Base-by-base conservation (phyloP, 2,113 vertebrate species). In the Hepsetus odoe region DNA sequence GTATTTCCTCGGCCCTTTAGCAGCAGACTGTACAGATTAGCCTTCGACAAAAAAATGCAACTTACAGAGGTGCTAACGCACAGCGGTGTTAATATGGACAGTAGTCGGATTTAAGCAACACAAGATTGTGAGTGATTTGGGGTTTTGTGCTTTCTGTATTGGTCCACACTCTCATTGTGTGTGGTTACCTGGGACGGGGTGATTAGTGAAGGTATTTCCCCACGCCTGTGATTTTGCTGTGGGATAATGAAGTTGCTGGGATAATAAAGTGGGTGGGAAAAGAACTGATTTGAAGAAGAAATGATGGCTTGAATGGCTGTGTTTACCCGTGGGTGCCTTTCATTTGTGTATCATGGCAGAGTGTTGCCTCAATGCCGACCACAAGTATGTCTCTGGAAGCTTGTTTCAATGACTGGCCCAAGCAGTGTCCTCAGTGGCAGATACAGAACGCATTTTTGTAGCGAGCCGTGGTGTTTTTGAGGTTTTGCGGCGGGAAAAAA, bases 1-100 rank as follows among this genome's bases (percentile, higher is more conserved):
- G 65, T 58, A 79, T 82, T 82, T 74, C 76, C 65, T 70, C 42
- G 38, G 69, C 76, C 59, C 14, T n/a, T n/a, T 49, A 64, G 10
- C 44, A 65, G 22, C 33, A 44, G 65, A 46, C 77, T 74, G 35
- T 32, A 18, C 70, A 73, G 61, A 72, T 72, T 62, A 55, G 46
- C 80, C 65, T 72, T 40, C 62, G 70, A 67, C 68, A 65, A 33
- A 0, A 28, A 42, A n/a, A 33, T 46, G 20, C 38, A 49, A 46
- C 22, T 61, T 53, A 61, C 62, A 61, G 20, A 35, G n/a, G n/a
- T 7, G 35, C 49, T 58, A 61, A 18, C 30, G 8, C 26, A 11
- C 5, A 5, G 10, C 74, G 59, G 16, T 49, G 24, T 24, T 30
- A 59, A 28, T 11, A 18, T 4, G 26, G 18, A 32, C 38, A 11